Evolutionary conservation across 2,797 vertebrate species (phyloP).

Genomic region (Argya squamiceps): DNA sequence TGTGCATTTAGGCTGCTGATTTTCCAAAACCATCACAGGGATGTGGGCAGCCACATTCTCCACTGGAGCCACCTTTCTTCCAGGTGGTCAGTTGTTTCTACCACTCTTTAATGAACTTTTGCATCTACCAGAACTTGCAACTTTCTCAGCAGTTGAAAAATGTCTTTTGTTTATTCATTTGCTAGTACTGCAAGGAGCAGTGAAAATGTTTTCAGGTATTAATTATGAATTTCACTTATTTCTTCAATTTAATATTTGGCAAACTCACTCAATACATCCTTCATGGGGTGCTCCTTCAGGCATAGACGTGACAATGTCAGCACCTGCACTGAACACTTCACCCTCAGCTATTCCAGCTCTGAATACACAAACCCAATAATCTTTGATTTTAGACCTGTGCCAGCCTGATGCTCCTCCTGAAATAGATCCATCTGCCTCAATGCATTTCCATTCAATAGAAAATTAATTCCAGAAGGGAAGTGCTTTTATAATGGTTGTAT

Average conservation of each 20-base stretch:
- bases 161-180: not conserved
- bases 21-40: not conserved
- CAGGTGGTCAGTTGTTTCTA: not conserved
- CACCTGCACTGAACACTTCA: not conserved
- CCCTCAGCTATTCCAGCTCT: not conserved
- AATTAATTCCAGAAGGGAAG: not conserved
- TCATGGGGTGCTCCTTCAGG: not conserved
- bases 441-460: not conserved
- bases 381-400: not conserved
- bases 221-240: not conserved
- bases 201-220: not conserved
- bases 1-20: not conserved
- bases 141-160: not conserved
- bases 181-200: not conserved
- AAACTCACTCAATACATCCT: not conserved
- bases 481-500: not conserved
- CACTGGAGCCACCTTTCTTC: not conserved
- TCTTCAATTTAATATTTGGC: not conserved
- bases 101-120: not conserved
- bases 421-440: conserved; percentile 22
- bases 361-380: not conserved
- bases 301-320: not conserved
- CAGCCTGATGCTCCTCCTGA: not conserved
- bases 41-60: not conserved
- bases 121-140: not conserved